phyloP scores from a whole-genome alignment of 53 echinoderm and acorn worm genomes.

The Temnopleurus reevesii region DNA sequence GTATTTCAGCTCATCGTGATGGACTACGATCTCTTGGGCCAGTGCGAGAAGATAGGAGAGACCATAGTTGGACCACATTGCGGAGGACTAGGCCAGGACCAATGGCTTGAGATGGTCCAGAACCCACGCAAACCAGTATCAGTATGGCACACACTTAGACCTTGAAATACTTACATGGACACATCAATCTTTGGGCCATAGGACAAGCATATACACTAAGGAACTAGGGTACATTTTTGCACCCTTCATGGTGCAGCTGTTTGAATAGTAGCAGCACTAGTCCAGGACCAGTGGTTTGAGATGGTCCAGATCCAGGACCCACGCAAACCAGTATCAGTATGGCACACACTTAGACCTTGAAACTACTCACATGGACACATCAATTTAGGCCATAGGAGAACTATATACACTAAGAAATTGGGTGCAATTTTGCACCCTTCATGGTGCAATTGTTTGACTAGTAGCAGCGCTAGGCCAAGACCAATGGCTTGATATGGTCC shows the following conservation, averaged over 20 bases:
- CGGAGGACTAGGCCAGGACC: conserved; percentile 72
- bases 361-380: too few species aligned
- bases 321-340: not conserved
- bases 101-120: conserved; percentile 94
- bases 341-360: not conserved
- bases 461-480: not conserved
- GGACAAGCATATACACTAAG: too few species aligned
- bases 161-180: not conserved
- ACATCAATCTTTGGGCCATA: too few species aligned
- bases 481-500: not conserved
- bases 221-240: too few species aligned
- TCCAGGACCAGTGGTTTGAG: not conserved
- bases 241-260: too few species aligned
- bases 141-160: conserved; percentile 87
- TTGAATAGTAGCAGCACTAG: too few species aligned
- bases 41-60: conserved; percentile 85
- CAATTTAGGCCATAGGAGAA: too few species aligned
- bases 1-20: conserved; percentile 73
- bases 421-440: too few species aligned
- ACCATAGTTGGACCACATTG: conserved; percentile 70
- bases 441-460: too few species aligned
- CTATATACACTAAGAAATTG: too few species aligned
- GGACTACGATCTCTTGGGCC: conserved; percentile 92
- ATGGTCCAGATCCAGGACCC: not conserved
- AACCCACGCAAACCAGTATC: conserved; percentile 82